phyloP scores from a whole-genome alignment of 2,797 vertebrate species.

The Coendou prehensilis region DNA sequence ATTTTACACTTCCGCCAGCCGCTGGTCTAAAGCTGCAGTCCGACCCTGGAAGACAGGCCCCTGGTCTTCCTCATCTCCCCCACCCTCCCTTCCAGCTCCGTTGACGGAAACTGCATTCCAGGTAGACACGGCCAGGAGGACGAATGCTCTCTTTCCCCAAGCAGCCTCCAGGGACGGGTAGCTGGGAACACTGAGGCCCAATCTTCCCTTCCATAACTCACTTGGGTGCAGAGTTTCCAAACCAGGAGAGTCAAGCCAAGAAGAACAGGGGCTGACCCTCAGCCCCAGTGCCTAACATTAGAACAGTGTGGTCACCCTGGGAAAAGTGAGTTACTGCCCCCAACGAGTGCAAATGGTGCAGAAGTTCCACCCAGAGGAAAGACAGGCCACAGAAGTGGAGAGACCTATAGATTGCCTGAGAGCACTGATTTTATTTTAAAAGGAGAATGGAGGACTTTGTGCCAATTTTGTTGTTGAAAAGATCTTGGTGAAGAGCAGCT shows the following conservation, averaged over 20 bases:
- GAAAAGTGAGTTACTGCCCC: not conserved
- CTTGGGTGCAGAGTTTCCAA: not conserved
- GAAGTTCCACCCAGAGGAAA: not conserved
- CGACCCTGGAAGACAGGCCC: not conserved
- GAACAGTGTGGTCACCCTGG: not conserved
- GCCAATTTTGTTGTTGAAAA: not conserved
- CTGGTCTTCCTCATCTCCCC: not conserved
- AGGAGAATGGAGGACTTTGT: constrained; percentile 13
- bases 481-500: not conserved
- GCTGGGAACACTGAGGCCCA: not conserved
- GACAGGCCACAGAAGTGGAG: not conserved
- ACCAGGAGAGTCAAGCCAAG: not conserved
- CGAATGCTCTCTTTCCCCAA: not conserved
- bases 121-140: not conserved
- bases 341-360: not conserved
- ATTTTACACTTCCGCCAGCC: not conserved
- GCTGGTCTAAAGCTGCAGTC: not conserved
- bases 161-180: not conserved
- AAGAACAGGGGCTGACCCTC: not conserved
- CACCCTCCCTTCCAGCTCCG: not conserved
- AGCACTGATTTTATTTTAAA: not conserved
- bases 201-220: not conserved
- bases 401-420: not conserved
- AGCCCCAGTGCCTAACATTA: not conserved
- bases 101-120: not conserved